Conservation (phyloP, 1,140 invertebrate genomes). For the Drosophila varians region DNA sequence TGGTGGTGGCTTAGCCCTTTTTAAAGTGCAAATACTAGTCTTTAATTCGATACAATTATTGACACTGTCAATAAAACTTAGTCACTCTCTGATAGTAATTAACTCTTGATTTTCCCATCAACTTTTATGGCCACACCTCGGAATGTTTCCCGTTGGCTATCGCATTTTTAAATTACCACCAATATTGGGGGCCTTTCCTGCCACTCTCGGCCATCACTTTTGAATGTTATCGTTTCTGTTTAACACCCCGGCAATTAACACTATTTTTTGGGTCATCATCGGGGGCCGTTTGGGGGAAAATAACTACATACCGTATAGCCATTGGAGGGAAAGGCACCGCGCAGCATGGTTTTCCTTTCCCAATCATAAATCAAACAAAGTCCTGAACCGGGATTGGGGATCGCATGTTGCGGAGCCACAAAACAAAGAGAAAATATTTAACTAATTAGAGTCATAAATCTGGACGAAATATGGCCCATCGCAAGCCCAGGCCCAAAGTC, state of each 20-base stretch:
- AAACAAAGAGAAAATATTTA: constrained; percentile 51
- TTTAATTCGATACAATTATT: neutral
- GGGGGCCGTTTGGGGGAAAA: constrained; percentile 8
- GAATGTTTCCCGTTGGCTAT: constrained; percentile 21
- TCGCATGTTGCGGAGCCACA: constrained; percentile 59
- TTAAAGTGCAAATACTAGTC: neutral
- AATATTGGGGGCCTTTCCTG: neutral
- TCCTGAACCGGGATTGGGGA: constrained; percentile 27
- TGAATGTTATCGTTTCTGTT: constrained; percentile 39
- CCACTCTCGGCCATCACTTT: constrained; percentile 3
- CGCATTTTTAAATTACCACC: constrained; percentile 18
- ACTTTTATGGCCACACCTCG: constrained; percentile 26
- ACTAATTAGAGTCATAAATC: constrained; percentile 75
- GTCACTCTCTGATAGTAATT: neutral
- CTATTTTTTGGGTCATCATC: constrained; percentile 26
- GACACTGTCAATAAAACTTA: neutral
- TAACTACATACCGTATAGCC: constrained; percentile 10
- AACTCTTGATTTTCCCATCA: neutral
- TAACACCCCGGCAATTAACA: constrained; percentile 37
- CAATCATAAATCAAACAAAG: constrained; percentile 53
- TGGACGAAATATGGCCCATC: constrained; percentile 40
- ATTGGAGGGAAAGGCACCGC: constrained; percentile 26
- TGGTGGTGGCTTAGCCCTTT: constrained; percentile 1
- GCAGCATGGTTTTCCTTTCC: constrained; percentile 25
- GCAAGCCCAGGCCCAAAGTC: constrained; percentile 28